These are phyloP conservation scores for Blastobasis lacticolella DNA, from an alignment of 2,888 invertebrate species.

Conservation along the genomic window DNA sequence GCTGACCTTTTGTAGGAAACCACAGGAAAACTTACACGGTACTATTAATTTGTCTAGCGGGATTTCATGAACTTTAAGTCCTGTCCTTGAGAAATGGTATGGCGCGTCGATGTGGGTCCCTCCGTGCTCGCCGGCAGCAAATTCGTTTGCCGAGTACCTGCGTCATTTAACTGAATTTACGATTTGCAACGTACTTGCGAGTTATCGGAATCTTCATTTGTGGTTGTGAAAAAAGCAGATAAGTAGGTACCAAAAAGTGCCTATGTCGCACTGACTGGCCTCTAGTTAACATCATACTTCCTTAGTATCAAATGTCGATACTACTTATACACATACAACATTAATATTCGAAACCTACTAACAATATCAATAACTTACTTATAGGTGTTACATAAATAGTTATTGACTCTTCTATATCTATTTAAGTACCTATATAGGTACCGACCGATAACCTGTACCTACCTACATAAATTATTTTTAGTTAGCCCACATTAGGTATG, in stretches of 20 bases:
- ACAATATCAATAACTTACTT: too few species aligned
- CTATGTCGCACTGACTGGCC: neutral
- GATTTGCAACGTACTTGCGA: neutral
- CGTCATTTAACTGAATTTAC: neutral
- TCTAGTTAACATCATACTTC: too few species aligned
- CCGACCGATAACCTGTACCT: too few species aligned
- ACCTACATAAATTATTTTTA: neutral
- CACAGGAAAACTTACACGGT: constrained; percentile 36
- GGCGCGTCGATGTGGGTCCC: constrained; percentile 80
- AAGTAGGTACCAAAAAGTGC: neutral
- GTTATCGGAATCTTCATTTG: neutral
- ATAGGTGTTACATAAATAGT: too few species aligned
- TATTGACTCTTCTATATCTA: too few species aligned
- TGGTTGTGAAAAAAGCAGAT: neutral
- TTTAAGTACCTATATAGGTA: too few species aligned
- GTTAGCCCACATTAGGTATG: neutral
- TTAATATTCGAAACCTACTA: too few species aligned
- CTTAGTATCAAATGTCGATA: too few species aligned
- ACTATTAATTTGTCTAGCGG: constrained; percentile 60
- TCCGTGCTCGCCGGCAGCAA: constrained; percentile 72
- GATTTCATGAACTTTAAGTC: constrained; percentile 66
- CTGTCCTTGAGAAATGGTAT: constrained; percentile 63
- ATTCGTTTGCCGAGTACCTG: constrained; percentile 69
- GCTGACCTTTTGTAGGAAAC: too few species aligned
- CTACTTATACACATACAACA: too few species aligned